Conservation (phyloP, 2,113 vertebrate species). For the Phyllostomus hastatus region DNA sequence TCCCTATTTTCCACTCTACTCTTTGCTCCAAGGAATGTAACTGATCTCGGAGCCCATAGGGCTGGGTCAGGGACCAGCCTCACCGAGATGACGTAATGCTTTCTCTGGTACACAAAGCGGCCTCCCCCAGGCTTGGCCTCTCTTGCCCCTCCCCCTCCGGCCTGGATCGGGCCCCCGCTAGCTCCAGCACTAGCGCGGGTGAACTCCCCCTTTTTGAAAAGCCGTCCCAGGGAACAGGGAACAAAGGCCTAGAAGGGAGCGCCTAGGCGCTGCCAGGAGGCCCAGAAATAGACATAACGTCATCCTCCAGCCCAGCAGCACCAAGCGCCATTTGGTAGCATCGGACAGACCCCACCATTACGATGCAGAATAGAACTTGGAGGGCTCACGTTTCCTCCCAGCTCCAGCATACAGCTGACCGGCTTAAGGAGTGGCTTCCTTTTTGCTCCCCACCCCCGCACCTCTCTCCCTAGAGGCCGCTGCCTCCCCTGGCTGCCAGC, state of each 20-base stretch:
- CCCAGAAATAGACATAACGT: constrained; percentile 80
- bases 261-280: constrained; percentile 66
- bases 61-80: constrained; percentile 1
- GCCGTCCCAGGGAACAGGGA: constrained; percentile 8
- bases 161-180: background rate
- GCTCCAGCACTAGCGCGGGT: constrained; percentile 22
- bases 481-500: constrained; percentile 52
- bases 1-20: constrained; percentile 16
- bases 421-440: constrained; percentile 15
- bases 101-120: constrained; percentile 72
- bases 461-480: background rate
- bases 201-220: constrained; percentile 53
- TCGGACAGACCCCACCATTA: constrained; percentile 60
- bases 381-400: background rate
- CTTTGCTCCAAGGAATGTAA: background rate
- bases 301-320: constrained; percentile 68
- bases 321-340: constrained; percentile 71
- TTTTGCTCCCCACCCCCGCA: constrained; percentile 42
- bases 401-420: background rate
- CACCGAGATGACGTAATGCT: constrained; percentile 72
- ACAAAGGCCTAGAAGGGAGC: constrained; percentile 61
- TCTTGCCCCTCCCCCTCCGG: constrained; percentile 56
- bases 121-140: constrained; percentile 52
- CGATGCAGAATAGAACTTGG: constrained; percentile 54
- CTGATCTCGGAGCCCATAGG: background rate